Percentiles rank a stretch among this genome's conserved stretches.
phyloP scores from a whole-genome alignment of 2,113 vertebrate genomes.

The Mungos mungo region DNA sequence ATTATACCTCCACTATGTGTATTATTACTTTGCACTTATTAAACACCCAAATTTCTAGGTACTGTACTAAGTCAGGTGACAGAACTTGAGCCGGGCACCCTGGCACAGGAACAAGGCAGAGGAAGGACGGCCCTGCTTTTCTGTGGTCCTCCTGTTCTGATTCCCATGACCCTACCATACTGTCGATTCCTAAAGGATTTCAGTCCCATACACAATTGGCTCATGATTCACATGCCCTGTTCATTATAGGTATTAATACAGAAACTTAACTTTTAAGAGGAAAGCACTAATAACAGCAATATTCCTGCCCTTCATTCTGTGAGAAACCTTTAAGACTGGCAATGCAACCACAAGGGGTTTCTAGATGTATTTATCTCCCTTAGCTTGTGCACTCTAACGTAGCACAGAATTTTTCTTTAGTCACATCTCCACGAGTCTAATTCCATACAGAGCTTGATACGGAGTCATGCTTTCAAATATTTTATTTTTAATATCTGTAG shows the following conservation, averaged over 20 bases:
- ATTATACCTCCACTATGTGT: constrained; percentile 3
- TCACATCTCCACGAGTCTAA: background rate
- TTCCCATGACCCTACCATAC: background rate
- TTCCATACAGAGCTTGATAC: background rate
- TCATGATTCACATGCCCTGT: background rate
- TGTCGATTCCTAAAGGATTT: background rate
- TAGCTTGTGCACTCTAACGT: background rate
- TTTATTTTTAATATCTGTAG: constrained; percentile 38
- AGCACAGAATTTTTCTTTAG: background rate
- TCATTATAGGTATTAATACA: background rate
- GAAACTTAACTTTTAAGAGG: background rate
- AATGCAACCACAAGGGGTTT: background rate
- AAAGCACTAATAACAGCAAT: background rate
- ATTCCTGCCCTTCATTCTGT: background rate
- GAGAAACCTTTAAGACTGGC: background rate
- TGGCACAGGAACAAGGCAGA: background rate
- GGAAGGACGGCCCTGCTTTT: background rate
- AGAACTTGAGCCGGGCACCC: background rate
- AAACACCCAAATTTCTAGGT: background rate
- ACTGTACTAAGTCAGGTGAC: constrained; percentile 21
- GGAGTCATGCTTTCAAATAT: constrained; percentile 29
- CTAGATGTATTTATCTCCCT: constrained; percentile 19
- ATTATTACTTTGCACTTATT: constrained; percentile 51
- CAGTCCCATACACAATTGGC: background rate
- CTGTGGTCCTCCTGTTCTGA: background rate